Evolutionary conservation across 2,888 invertebrate species (phyloP).

Genomic region (Cheilosia vulpina): DNA sequence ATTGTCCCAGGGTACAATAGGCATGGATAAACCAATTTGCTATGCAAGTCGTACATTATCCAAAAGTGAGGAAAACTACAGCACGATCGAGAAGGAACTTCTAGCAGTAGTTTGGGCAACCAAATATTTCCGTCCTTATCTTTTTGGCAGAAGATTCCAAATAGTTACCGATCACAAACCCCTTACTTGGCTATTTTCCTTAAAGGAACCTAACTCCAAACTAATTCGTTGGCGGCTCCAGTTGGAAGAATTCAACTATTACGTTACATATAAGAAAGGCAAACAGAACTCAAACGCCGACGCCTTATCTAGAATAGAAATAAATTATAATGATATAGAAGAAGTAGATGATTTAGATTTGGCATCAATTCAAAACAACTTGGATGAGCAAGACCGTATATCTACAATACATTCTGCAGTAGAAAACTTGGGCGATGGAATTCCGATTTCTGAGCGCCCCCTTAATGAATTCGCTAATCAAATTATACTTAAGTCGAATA

Average conservation of each 20-base stretch:
- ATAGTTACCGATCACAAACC: no score
- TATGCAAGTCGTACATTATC: slow-evolving; percentile 77
- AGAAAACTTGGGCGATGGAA: slow-evolving; percentile 45
- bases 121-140: slow-evolving; percentile 31
- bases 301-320: slow-evolving; percentile 37
- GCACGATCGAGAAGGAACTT: slow-evolving; percentile 76
- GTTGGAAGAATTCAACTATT: slow-evolving; percentile 77
- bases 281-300: slow-evolving; percentile 50
- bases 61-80: slow-evolving; percentile 76
- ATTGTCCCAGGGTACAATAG: slow-evolving; percentile 75
- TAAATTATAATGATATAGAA: slow-evolving; percentile 2
- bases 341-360: slow-evolving; percentile 7
- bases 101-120: slow-evolving; percentile 78
- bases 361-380: slow-evolving; percentile 5
- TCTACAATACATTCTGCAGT: slow-evolving; percentile 46
- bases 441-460: slow-evolving; percentile 38
- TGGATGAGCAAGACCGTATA: slow-evolving; percentile 1
- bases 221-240: slow-evolving; percentile 80
- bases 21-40: slow-evolving; percentile 75
- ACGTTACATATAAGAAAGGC: slow-evolving; percentile 71
- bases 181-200: no score
- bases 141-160: no score
- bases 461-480: not conserved
- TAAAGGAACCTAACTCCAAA: slow-evolving; percentile 62
- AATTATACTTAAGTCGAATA: not conserved